phyloP scores from a whole-genome alignment of 2,888 invertebrate genomes.

The Cyaniris semiargus region DNA sequence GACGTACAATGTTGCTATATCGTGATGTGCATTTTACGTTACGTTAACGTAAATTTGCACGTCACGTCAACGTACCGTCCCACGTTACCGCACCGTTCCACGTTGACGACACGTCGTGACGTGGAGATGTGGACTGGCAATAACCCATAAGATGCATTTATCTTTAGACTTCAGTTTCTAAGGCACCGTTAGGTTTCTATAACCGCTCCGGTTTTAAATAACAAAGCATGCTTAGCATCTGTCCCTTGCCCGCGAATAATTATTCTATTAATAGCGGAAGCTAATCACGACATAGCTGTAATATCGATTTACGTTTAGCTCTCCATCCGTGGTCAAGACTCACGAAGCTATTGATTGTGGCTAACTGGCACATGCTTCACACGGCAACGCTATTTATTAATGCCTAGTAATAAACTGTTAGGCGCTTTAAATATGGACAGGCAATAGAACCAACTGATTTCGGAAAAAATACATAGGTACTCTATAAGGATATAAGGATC shows the following conservation, averaged over 20 bases:
- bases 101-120: too few species aligned
- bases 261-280: constrained; percentile 26
- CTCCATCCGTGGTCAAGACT: constrained; percentile 24
- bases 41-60: too few species aligned
- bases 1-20: too few species aligned
- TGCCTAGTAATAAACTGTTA: neutral
- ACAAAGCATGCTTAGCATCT: constrained; percentile 24
- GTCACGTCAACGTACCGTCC: too few species aligned
- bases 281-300: constrained; percentile 25
- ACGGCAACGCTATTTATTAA: neutral
- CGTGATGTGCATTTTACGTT: too few species aligned
- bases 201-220: neutral
- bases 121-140: too few species aligned
- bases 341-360: constrained; percentile 15
- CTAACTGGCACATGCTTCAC: neutral
- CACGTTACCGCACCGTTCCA: too few species aligned
- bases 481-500: too few species aligned
- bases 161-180: neutral
- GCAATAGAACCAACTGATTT: too few species aligned
- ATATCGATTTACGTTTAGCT: constrained; percentile 17
- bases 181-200: constrained; percentile 1
- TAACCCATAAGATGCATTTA: neutral
- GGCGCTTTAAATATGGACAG: neutral
- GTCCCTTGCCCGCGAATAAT: constrained; percentile 24
- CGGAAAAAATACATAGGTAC: neutral